Percentiles rank a stretch among this genome's conserved stretches.
These are phyloP conservation scores for Helobdella robusta DNA, from an alignment of 2,888 invertebrate species.

Conservation along the genomic window DNA sequence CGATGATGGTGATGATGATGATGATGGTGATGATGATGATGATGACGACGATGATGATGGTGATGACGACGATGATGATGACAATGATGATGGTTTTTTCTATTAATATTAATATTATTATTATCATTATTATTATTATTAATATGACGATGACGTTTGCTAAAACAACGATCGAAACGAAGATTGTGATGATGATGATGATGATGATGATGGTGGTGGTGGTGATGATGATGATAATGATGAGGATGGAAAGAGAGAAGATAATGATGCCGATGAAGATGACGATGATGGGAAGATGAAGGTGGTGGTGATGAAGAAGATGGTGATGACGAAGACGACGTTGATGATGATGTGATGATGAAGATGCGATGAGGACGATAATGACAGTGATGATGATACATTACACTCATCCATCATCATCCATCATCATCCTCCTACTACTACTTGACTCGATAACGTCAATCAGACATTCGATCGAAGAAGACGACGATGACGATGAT, in stretches of 20 bases:
- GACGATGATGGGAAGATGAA: too few relatives aligned
- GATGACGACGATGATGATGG: slow-evolving; percentile 10
- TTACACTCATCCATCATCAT: too few relatives aligned
- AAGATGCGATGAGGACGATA: slow-evolving; percentile 1
- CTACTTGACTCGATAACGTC: too few relatives aligned
- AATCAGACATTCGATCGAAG: too few relatives aligned
- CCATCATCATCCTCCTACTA: too few relatives aligned
- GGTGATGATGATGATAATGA: slow-evolving; percentile 7
- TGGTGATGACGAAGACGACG: background rate
- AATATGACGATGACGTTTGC: too few relatives aligned
- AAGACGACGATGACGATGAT: too few relatives aligned
- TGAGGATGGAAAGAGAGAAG: too few relatives aligned
- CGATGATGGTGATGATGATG: slow-evolving; percentile 25
- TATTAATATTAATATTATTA: too few relatives aligned
- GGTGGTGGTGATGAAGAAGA: slow-evolving; percentile 8
- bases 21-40: slow-evolving; percentile 21
- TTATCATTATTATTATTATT: too few relatives aligned
- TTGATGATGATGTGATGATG: slow-evolving; percentile 11
- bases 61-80: slow-evolving; percentile 20
- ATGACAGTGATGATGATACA: slow-evolving; percentile 8
- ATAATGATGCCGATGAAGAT: too few relatives aligned
- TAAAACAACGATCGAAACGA: background rate
- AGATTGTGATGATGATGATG: slow-evolving; percentile 15
- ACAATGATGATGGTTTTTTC: background rate
- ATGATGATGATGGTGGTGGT: slow-evolving; percentile 7